Conservation (phyloP, 53 echinoderm and acorn worm species). For the Echinometra lucunter region DNA sequence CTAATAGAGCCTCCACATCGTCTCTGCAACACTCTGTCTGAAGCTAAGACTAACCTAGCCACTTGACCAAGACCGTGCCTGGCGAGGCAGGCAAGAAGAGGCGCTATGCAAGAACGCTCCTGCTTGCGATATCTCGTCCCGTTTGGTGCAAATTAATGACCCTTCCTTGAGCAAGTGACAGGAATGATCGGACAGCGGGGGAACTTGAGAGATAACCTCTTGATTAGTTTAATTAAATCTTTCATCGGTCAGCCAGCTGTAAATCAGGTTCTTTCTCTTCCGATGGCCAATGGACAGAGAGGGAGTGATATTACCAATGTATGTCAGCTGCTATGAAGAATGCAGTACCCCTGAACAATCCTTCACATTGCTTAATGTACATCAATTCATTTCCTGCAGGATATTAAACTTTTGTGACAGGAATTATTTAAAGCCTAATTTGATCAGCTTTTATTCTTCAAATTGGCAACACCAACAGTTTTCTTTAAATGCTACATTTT, state of each 20-base stretch:
- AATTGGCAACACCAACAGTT: too few relatives aligned
- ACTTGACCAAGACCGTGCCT: constrained; percentile 38
- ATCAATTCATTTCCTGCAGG: too few relatives aligned
- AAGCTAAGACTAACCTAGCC: background rate
- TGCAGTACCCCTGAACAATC: background rate
- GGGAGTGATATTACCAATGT: too few relatives aligned
- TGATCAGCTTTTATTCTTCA: too few relatives aligned
- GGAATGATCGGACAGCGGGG: constrained; percentile 12
- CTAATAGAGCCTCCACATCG: background rate
- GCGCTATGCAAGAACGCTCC: constrained; percentile 26
- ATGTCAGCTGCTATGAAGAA: background rate
- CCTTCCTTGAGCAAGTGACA: constrained; percentile 41
- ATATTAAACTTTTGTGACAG: too few relatives aligned
- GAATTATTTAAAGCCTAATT: too few relatives aligned
- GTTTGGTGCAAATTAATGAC: constrained; percentile 44
- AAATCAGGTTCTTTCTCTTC: constrained; percentile 14
- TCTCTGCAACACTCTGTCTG: background rate
- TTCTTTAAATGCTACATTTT: too few relatives aligned
- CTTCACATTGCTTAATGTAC: too few relatives aligned
- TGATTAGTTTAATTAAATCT: constrained; percentile 63
- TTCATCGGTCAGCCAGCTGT: constrained; percentile 33
- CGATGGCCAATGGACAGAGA: background rate
- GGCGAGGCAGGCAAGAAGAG: constrained; percentile 7
- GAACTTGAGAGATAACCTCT: background rate
- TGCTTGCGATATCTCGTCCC: constrained; percentile 17